A percentile compares a stretch with the other conserved stretches of the same genome.
These are phyloP conservation scores for Aplochiton taeniatus DNA, from an alignment of 2,797 vertebrate genomes.

Conservation along the genomic window DNA sequence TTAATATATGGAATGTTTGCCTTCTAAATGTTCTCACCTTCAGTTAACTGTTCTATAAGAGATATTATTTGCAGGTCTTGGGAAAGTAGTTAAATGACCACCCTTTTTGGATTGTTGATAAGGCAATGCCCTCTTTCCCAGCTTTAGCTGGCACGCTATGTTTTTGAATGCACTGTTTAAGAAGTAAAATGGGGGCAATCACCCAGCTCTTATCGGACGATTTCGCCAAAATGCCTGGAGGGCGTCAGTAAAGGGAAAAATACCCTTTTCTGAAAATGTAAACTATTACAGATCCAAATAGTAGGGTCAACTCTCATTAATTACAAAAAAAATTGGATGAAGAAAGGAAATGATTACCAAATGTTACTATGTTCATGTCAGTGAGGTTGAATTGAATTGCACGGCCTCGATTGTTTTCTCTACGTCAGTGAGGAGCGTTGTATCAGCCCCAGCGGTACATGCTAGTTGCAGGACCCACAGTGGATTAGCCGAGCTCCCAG, in stretches of 20 bases:
- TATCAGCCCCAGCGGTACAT: not conserved
- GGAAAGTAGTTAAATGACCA: slow-evolving; percentile 15
- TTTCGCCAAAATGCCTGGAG: slow-evolving; percentile 45
- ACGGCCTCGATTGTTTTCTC: too few relatives aligned
- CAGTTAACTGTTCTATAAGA: slow-evolving; percentile 32
- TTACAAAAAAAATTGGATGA: too few relatives aligned
- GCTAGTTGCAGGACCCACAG: slow-evolving; percentile 6
- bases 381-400: slow-evolving; percentile 19
- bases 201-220: slow-evolving; percentile 55
- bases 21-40: too few relatives aligned
- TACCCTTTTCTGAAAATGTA: too few relatives aligned
- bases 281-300: slow-evolving; percentile 56
- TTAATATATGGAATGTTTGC: slow-evolving; percentile 3
- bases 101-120: slow-evolving; percentile 31
- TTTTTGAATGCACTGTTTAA: slow-evolving; percentile 50
- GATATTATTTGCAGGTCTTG: slow-evolving; percentile 22
- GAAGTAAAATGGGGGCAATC: slow-evolving; percentile 67
- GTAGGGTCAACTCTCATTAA: too few relatives aligned
- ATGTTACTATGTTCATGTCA: not conserved
- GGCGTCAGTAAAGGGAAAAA: too few relatives aligned
- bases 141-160: slow-evolving; percentile 13
- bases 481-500: slow-evolving; percentile 22
- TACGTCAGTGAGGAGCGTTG: not conserved
- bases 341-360: too few relatives aligned
- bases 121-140: slow-evolving; percentile 31